A percentile compares a stretch with the other conserved stretches of the same genome.
Evolutionary conservation across 1,140 invertebrate species (phyloP).

Genomic region (Nixonia krombeini): DNA sequence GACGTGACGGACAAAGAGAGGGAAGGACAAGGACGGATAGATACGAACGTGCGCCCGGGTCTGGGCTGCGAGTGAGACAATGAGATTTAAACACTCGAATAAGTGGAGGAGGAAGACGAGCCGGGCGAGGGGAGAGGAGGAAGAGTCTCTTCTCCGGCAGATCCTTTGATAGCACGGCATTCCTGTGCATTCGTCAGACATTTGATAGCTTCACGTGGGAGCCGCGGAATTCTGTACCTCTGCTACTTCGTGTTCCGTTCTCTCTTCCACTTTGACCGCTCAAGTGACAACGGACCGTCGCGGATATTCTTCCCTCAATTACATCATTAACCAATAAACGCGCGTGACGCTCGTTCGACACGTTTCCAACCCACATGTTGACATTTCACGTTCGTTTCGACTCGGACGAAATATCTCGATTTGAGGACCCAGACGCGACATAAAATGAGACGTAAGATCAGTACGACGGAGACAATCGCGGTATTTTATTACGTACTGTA

Average conservation of each 20-base stretch:
- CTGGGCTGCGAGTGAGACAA: slow-evolving; percentile 9
- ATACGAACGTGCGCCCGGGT: neutral
- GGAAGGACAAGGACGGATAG: neutral
- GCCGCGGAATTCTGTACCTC: slow-evolving; percentile 58
- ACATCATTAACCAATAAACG: too few species aligned
- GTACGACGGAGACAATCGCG: too few species aligned
- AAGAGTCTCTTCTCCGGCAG: slow-evolving; percentile 37
- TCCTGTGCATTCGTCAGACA: slow-evolving; percentile 70
- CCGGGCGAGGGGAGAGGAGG: slow-evolving; percentile 5
- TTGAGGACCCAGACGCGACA: too few species aligned
- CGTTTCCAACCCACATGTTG: too few species aligned
- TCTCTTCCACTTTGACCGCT: neutral
- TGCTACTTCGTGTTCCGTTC: slow-evolving; percentile 41
- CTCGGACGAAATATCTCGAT: too few species aligned
- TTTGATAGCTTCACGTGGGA: slow-evolving; percentile 70
- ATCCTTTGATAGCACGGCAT: slow-evolving; percentile 69
- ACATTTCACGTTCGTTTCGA: too few species aligned
- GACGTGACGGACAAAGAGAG: too few species aligned
- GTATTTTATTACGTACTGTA: too few species aligned
- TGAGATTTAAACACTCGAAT: slow-evolving; percentile 33
- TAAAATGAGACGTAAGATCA: too few species aligned
- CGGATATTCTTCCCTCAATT: too few species aligned
- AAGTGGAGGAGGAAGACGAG: slow-evolving; percentile 26
- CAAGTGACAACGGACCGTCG: too few species aligned
- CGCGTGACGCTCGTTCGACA: too few species aligned